Percentiles rank a stretch among this genome's conserved stretches.
Evolutionary conservation across 2,113 vertebrate genomes (phyloP).

Genomic region (Siphamia tubifer): DNA sequence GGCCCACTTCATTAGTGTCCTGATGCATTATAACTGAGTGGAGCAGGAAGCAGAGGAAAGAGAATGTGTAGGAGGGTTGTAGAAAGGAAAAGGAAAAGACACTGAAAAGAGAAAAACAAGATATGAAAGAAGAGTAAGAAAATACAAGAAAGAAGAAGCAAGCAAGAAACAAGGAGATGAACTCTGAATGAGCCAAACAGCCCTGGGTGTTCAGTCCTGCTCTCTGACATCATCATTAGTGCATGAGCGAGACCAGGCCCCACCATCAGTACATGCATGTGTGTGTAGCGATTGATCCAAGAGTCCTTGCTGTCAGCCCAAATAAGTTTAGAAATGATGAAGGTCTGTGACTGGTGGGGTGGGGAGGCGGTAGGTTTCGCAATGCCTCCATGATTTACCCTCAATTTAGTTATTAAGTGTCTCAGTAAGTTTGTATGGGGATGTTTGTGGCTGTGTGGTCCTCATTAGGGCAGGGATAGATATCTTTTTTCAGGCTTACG

Average conservation of each 20-base stretch:
- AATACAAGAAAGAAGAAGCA: background rate
- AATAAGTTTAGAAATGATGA: slow-evolving; percentile 43
- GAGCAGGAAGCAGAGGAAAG: background rate
- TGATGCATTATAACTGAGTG: slow-evolving; percentile 50
- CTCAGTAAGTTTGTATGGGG: slow-evolving; percentile 22
- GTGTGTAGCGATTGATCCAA: slow-evolving; percentile 52
- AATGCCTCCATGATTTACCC: slow-evolving; percentile 49
- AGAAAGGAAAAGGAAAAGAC: background rate
- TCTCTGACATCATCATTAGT: slow-evolving; percentile 65
- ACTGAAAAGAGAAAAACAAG: background rate
- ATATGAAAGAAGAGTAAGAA: background rate
- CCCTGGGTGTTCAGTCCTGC: slow-evolving; percentile 25
- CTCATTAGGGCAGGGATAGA: slow-evolving; percentile 43
- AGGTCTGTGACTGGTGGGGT: slow-evolving; percentile 10
- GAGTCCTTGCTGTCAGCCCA: slow-evolving; percentile 37
- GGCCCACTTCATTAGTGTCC: slow-evolving; percentile 65
- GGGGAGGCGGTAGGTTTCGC: slow-evolving; percentile 17
- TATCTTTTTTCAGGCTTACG: background rate
- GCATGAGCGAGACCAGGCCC: slow-evolving; percentile 66
- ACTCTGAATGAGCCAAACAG: background rate
- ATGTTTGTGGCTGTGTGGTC: slow-evolving; percentile 74
- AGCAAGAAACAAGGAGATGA: background rate
- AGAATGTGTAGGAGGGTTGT: background rate
- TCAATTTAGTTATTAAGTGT: slow-evolving; percentile 66
- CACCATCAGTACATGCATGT: slow-evolving; percentile 3